These are phyloP conservation scores for Misgurnus anguillicaudatus DNA, from an alignment of 2,113 vertebrate genomes.

Conservation along the genomic window DNA sequence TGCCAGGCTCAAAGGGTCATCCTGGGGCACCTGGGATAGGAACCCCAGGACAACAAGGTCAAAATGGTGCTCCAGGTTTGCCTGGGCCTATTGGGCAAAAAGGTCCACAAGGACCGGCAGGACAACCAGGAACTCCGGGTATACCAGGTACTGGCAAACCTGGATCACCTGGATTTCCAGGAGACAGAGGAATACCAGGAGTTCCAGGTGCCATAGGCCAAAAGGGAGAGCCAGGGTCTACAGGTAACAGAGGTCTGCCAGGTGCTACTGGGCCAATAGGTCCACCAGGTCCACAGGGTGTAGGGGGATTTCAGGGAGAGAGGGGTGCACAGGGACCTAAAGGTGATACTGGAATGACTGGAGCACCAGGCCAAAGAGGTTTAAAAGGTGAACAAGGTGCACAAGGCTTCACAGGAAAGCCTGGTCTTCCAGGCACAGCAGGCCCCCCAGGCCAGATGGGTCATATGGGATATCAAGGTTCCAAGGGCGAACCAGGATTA, in stretches of 20 bases:
- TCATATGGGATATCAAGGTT: conserved; percentile 79
- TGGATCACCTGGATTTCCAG: conserved; percentile 72
- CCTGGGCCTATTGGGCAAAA: conserved; percentile 70
- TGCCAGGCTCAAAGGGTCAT: conserved; percentile 82
- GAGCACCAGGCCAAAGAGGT: conserved; percentile 72
- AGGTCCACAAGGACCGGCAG: conserved; percentile 73
- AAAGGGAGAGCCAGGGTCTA: conserved; percentile 76
- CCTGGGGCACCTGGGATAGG: conserved; percentile 76
- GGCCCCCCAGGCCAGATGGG: conserved; percentile 83
- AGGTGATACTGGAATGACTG: conserved; percentile 73
- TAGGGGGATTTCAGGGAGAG: conserved; percentile 75
- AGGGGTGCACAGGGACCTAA: conserved; percentile 76
- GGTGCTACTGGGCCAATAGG: conserved; percentile 69
- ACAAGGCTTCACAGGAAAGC: conserved; percentile 79
- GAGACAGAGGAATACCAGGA: conserved; percentile 71
- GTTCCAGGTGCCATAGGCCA: conserved; percentile 74
- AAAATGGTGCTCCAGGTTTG: conserved; percentile 73
- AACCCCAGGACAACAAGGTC: conserved; percentile 73
- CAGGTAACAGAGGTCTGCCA: conserved; percentile 70
- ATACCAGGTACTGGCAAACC: conserved; percentile 75
- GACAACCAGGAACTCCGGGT: conserved; percentile 73
- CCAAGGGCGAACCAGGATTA: conserved; percentile 81
- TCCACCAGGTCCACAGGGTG: conserved; percentile 72
- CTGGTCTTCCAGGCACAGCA: conserved; percentile 83
- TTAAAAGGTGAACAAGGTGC: conserved; percentile 74